These are phyloP conservation scores for Charanyca ferruginea DNA, from an alignment of 2,888 invertebrate species.

Conservation along the genomic window DNA sequence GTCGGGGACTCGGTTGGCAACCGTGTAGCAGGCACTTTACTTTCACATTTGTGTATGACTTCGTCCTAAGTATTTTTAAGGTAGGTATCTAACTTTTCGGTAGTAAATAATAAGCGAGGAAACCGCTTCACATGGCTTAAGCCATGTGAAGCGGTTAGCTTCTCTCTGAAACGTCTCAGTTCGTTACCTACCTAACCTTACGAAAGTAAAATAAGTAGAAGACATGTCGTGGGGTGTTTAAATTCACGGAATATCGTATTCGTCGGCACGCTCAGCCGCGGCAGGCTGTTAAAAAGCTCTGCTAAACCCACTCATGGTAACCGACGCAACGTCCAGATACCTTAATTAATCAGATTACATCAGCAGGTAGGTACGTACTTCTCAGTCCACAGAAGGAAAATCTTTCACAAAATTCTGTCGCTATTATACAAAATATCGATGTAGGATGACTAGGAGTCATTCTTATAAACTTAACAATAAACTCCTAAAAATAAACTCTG, in stretches of 20 bases:
- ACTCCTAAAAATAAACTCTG: constrained; percentile 24
- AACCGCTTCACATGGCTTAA: no score
- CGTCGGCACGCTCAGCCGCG: constrained; percentile 12
- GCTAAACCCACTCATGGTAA: constrained; percentile 16
- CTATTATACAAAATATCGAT: constrained; percentile 95
- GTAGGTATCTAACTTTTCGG: no score
- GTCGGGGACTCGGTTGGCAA: no score
- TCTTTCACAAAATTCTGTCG: constrained; percentile 96
- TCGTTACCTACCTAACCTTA: constrained; percentile 31
- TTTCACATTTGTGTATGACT: no score
- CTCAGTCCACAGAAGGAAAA: constrained; percentile 96
- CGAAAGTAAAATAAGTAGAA: background rate
- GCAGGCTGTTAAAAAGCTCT: constrained; percentile 1
- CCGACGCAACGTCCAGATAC: background rate
- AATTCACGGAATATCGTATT: constrained; percentile 17
- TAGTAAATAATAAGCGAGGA: no score
- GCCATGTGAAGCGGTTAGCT: background rate
- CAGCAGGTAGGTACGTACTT: constrained; percentile 88
- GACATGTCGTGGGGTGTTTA: constrained; percentile 19
- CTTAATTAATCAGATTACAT: constrained; percentile 8
- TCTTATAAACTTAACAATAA: constrained; percentile 24
- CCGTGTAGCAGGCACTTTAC: no score
- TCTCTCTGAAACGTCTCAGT: constrained; percentile 30
- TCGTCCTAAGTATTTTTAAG: no score
- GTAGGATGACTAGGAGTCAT: constrained; percentile 90